Evolutionary conservation across 1,140 invertebrate species (phyloP), one percentile per base, ranked within the genome.

Genomic region (Marisa cornuarietis): DNA sequence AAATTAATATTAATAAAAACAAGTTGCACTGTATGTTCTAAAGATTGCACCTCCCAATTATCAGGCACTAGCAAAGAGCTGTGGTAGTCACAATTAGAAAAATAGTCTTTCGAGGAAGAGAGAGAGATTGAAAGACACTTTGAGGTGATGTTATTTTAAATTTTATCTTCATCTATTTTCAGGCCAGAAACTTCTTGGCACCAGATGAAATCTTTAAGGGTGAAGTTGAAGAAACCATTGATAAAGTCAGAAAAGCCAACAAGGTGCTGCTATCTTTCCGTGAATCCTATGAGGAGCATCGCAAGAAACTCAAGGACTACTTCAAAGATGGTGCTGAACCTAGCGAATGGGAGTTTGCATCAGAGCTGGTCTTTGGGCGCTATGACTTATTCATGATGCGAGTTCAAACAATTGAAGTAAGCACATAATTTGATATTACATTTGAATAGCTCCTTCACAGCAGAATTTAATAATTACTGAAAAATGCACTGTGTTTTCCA

Each of bases 171-270:
- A 65, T 20, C 3, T 68, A 13, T 76, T 78, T 91, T 74, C 84
- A 95, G 94, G 95, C 95, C 14, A 94, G 94, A 85, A 93, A 94
- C 86, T 97, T 95, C 92, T 92, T 98, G 81, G 96, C 97, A 88
- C 95, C 96, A 14, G 94, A 94, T 8, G 95, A 96, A 1, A 93
- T 98, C 79, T 98, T 98, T 88, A 91, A 92, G 84, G 88, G 91
- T 78, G 92, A 92, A 83, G 83, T 88, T 54, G 91, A 91, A 82
- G 92, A 92, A 84, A 87, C 86, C 14, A 95, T 97, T 87, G 96
- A 95, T 85, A 97, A 98, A 87, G 95, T 97, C 11, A 95, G 96
- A 84, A 96, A 97, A 92, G 95, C 96, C 16, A 93, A 95, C 84
- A 94, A 95, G 89, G 93, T 96, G 4, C 93, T 95, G 82, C 90